Base-by-base conservation (phyloP, 2,113 vertebrate genomes). In the Vanacampus margaritifer region DNA sequence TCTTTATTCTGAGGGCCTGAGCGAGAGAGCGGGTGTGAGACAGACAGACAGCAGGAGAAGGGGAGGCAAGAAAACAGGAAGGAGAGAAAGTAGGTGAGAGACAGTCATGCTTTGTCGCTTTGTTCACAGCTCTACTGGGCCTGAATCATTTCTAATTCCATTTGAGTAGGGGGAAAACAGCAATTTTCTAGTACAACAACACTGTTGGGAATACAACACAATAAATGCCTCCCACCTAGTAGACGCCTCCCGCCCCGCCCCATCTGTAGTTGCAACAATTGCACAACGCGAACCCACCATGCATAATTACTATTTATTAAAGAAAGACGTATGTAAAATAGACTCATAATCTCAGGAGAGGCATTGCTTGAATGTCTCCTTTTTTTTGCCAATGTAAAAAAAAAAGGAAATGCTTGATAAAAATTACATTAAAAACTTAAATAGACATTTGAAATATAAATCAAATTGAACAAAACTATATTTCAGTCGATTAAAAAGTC, bases 1-100 rank as follows among this genome's bases (percentile, higher is more conserved):
- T 94, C 94, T 90, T 95, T 96, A 87, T 95, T 95, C 0, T 93
- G 92, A 83, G 95, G 80, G 70, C 86, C 91, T 92, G 79, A 6
- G 70, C 69, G 50, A 72, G 32, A 35, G 19, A 50, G 60, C 58
- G 59, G 2, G 57, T 60, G 56, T 6, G 26, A n/a, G 78, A 80
- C 46, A 60, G 83, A 32, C 28, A 32, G 28, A 32, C 72, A 80
- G 73, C 76, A 76, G 74, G 77, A 69, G 70, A 69, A 72, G 88
- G 70, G 76, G 81, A 32, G 68, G 67, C 63, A 57, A 62, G 14
- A 57, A 70, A 58, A 61, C 28, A 28, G 51, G 67, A 32, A 71
- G 56, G 73, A 70, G 76, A 75, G 68, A 82, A 81, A 86, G 62
- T 65, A 84, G 73, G 84, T 87, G 89, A 78, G 79, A 90, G 87